phyloP scores from a whole-genome alignment of 2,113 vertebrate species.

The Xiphophorus maculatus region DNA sequence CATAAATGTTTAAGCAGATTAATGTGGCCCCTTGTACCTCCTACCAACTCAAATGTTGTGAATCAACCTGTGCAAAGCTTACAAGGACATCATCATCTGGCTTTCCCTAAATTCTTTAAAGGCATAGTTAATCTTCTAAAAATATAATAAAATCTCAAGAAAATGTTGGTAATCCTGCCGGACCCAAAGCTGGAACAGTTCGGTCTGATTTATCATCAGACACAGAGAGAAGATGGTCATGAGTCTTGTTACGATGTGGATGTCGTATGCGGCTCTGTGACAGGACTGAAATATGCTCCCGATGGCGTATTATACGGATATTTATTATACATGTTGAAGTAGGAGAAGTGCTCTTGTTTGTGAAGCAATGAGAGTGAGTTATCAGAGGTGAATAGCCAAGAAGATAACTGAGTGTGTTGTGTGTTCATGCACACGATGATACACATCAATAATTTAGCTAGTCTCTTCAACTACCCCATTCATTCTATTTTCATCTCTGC shows the following conservation, averaged over 20 bases:
- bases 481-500: slow-evolving; percentile 75
- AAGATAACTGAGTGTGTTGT: slow-evolving; percentile 51
- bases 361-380: slow-evolving; percentile 47
- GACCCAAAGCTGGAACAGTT: not conserved
- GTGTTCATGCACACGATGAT: slow-evolving; percentile 66
- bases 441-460: slow-evolving; percentile 71
- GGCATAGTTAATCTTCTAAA: too few relatives aligned
- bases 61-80: not conserved
- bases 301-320: slow-evolving; percentile 24
- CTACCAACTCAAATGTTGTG: not conserved
- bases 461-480: slow-evolving; percentile 51
- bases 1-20: not conserved
- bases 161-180: not conserved
- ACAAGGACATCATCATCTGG: not conserved
- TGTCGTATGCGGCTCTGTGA: not conserved
- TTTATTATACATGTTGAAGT: slow-evolving; percentile 30
- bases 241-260: not conserved
- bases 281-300: slow-evolving; percentile 17
- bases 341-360: slow-evolving; percentile 41
- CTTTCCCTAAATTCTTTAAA: too few relatives aligned
- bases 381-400: slow-evolving; percentile 58
- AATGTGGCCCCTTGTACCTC: not conserved
- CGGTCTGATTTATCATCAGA: not conserved
- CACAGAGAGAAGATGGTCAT: not conserved
- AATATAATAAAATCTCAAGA: too few relatives aligned